Conservation (phyloP, 2,888 invertebrate genomes). For the Enchytraeus crypticus region DNA sequence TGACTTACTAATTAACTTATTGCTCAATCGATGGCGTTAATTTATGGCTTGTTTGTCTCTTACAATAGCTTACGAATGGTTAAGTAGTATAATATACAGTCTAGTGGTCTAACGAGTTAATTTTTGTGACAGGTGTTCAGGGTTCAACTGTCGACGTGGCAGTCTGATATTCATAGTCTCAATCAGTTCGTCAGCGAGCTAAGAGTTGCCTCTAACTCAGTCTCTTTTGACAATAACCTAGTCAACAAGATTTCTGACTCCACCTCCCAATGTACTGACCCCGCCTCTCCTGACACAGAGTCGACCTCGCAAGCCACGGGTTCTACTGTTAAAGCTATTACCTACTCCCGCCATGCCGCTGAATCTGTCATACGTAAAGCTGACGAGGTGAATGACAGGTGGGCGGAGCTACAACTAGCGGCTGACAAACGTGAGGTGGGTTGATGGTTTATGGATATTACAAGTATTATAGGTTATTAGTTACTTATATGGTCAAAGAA, state of each 20-base stretch:
- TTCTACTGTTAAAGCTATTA: no score
- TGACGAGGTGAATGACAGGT: not conserved
- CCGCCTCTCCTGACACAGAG: no score
- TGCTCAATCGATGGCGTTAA: no score
- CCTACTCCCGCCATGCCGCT: no score
- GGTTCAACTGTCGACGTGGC: constrained; percentile 39
- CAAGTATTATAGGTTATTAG: no score
- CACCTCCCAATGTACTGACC: constrained; percentile 42
- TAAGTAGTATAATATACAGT: not conserved
- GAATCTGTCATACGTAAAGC: not conserved
- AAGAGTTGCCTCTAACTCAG: constrained; percentile 41
- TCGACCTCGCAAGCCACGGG: no score
- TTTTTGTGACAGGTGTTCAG: constrained; percentile 34
- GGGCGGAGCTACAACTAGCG: not conserved
- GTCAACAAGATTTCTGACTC: constrained; percentile 38
- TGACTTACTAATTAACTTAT: no score
- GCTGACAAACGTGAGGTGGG: not conserved
- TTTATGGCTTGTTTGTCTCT: no score
- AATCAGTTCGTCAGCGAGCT: constrained; percentile 43
- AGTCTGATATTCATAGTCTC: constrained; percentile 41
- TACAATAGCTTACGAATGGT: no score
- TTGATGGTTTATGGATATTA: no score
- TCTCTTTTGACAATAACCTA: constrained; percentile 37
- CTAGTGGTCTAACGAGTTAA: not conserved
- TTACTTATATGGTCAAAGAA: no score